Base-by-base conservation (phyloP, 2,113 vertebrate species). In the Desmodus rotundus region DNA sequence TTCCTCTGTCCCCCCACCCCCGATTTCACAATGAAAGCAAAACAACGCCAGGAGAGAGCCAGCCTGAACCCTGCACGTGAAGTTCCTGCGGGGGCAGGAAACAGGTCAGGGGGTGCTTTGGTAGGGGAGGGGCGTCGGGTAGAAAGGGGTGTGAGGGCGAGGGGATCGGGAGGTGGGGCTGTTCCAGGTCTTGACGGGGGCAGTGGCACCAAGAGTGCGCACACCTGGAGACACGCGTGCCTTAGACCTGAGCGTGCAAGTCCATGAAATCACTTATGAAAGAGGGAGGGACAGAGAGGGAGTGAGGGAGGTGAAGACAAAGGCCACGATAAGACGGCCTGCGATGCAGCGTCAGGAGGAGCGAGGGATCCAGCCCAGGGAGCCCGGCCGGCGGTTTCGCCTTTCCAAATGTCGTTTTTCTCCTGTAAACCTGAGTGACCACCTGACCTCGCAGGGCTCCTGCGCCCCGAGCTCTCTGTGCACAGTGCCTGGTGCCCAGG, bases 11-110 rank as follows among this genome's bases (percentile, higher is more conserved):
- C 70, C 41, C 63, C 36, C 17, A 3, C 0, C 3, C 7, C 56
- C 1, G 14, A 56, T 4, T 28, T 38, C 26, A 2, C 7, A 26
- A 24, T 20, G 36, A 20, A 50, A 61, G 41, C 22, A 33, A 31
- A 14, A 67, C 26, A 45, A n/a, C 4, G 7, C 26, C 12, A 31
- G 4, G 13, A 28, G 22, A 54, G 11, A 41, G 22, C 45, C 85
- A 61, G 11, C 7, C 14, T 19, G 20, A 11, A 24, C 8, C 19
- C 56, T n/a, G 5, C 1, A 0, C 14, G 0, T 28, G 41, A 61
- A 38, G 28, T 33, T 54, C 65, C 19, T 13, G 26, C 24, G 24
- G 24, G 22, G 54, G 19, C 15, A 54, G 52, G 17, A 56, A 56
- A 56, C 54, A 22, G 54, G 54, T 56, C 4, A 2, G 36, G 10